Conservation (phyloP, 2,113 vertebrate species). For the Nibea coibor region DNA sequence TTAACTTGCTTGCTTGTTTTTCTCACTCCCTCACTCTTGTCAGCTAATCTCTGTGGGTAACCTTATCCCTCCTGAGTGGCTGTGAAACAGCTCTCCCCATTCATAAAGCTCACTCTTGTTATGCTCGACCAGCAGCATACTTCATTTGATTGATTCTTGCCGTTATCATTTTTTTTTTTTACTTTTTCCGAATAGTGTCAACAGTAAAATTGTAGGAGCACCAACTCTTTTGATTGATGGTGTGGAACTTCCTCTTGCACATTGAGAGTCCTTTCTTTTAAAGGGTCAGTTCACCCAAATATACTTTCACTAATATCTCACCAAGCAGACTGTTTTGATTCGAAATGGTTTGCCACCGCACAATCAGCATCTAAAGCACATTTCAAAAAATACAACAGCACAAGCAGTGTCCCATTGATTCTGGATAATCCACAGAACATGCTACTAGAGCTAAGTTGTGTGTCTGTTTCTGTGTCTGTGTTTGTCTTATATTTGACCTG, state of each 20-base stretch:
- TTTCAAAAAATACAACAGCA: background rate
- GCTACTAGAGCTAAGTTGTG: background rate
- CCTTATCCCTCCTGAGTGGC: constrained; percentile 76
- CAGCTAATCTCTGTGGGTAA: constrained; percentile 81
- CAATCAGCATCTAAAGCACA: background rate
- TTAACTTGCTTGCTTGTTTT: constrained; percentile 75
- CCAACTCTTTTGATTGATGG: background rate
- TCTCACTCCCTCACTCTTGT: constrained; percentile 76
- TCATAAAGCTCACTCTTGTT: constrained; percentile 67
- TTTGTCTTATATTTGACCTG: background rate
- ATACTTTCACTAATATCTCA: background rate
- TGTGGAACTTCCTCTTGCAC: background rate
- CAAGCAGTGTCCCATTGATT: background rate
- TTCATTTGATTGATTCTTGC: constrained; percentile 41
- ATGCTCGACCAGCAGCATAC: constrained; percentile 38
- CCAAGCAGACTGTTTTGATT: background rate
- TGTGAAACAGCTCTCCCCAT: constrained; percentile 64
- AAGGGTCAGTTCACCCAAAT: background rate
- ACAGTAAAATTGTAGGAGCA: constrained; percentile 8
- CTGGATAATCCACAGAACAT: background rate
- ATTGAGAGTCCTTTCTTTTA: background rate
- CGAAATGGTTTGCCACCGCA: background rate
- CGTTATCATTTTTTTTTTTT: constrained; percentile 14
- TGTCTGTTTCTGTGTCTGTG: too few species aligned
- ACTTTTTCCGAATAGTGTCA: constrained; percentile 14